Evolutionary conservation across 30 jellyfish, hydroid and myxozoan genomes (phyloP).

Genomic region (Cassiopea andromeda): DNA sequence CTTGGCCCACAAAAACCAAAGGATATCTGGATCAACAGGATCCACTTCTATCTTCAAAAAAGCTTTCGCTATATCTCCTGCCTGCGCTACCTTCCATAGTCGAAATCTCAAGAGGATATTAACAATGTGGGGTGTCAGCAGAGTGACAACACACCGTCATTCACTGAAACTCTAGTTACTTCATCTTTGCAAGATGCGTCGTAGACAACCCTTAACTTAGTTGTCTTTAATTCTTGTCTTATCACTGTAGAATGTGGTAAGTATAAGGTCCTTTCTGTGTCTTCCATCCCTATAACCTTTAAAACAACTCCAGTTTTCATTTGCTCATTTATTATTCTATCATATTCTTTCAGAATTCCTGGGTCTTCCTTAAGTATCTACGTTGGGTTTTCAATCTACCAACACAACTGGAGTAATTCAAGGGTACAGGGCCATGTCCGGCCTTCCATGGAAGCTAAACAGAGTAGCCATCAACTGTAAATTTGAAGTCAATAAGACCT

Average conservation of each 20-base stretch:
- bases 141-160: conserved; percentile 59
- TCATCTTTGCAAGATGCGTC: conserved; percentile 52
- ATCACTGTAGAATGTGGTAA: conserved; percentile 59
- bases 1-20: conserved; percentile 51
- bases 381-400: conserved; percentile 8
- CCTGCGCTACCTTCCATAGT: neutral
- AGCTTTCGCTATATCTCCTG: conserved; percentile 7
- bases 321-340: conserved; percentile 32
- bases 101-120: conserved; percentile 46
- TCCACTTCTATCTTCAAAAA: conserved; percentile 41
- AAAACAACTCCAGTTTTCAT: conserved; percentile 33
- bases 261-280: conserved; percentile 5
- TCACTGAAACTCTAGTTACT: conserved; percentile 18
- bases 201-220: conserved; percentile 56
- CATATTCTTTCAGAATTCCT: neutral
- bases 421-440: conserved; percentile 28
- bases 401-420: conserved; percentile 4
- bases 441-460: conserved; percentile 38
- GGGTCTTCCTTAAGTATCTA: conserved; percentile 16
- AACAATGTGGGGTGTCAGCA: conserved; percentile 31
- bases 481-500: neutral
- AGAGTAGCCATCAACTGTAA: conserved; percentile 28
- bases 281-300: conserved; percentile 35
- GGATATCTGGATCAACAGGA: conserved; percentile 54
- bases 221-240: conserved; percentile 47